Conservation (phyloP, 2,888 invertebrate genomes). For the Rotaria sp. region DNA sequence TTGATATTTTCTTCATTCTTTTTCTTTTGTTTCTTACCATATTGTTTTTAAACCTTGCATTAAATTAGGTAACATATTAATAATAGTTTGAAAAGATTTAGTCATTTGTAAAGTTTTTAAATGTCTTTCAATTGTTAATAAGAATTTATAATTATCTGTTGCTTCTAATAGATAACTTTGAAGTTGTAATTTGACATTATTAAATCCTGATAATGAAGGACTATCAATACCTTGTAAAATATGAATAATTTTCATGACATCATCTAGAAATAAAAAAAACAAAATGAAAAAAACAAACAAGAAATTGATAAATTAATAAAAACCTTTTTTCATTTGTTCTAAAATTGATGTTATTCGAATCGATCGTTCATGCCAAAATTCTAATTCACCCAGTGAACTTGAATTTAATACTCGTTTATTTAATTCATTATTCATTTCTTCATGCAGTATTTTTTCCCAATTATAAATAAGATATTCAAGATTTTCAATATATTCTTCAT, state of each 20-base stretch:
- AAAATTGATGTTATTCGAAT: not conserved
- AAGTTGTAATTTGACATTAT: not conserved
- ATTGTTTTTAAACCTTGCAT: conserved; percentile 5
- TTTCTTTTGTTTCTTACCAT: not conserved
- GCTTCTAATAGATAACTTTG: not conserved
- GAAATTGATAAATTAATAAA: too few relatives aligned
- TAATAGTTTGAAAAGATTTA: not conserved
- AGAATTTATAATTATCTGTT: not conserved
- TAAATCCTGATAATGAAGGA: not conserved
- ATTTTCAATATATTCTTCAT: conserved; percentile 1
- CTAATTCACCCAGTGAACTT: not conserved
- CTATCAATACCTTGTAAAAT: not conserved
- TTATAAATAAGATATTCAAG: not conserved
- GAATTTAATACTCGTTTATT: not conserved
- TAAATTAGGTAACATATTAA: not conserved
- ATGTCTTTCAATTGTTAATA: not conserved
- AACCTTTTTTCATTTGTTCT: not conserved
- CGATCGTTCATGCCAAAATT: not conserved
- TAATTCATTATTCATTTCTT: not conserved
- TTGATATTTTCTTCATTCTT: too few relatives aligned
- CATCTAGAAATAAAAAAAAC: not conserved
- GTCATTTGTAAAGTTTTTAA: not conserved
- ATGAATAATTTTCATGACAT: not conserved
- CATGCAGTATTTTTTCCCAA: not conserved
- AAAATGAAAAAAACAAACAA: not conserved